phyloP scores from a whole-genome alignment of 1,140 invertebrate species.

The Zophobas atratus region DNA sequence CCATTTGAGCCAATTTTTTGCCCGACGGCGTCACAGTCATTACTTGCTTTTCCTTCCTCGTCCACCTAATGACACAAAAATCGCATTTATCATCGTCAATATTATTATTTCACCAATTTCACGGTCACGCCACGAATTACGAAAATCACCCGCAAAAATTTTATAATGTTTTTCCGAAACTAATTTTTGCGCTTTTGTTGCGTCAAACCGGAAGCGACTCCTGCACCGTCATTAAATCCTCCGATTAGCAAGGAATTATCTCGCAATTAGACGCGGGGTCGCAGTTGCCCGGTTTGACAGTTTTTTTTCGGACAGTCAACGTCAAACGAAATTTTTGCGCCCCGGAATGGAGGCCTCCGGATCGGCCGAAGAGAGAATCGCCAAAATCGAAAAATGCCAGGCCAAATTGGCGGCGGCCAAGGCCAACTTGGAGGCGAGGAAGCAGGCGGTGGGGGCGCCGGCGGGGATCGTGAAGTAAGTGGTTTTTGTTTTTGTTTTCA shows the following conservation, averaged over 20 bases:
- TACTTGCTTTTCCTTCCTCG: too few species aligned
- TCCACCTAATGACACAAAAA: too few species aligned
- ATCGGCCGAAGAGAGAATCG: conserved; percentile 21
- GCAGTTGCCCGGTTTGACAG: not conserved
- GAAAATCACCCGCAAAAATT: not conserved
- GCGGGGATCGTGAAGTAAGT: not conserved
- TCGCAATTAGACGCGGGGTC: conserved; percentile 3
- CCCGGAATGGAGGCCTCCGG: conserved; percentile 7
- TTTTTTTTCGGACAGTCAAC: not conserved
- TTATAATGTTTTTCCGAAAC: not conserved
- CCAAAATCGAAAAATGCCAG: conserved; percentile 26
- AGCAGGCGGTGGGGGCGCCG: not conserved
- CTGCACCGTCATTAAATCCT: not conserved
- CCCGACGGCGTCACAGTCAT: too few species aligned
- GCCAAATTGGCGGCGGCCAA: conserved; percentile 25
- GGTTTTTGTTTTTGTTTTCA: not conserved
- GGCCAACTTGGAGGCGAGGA: conserved; percentile 8
- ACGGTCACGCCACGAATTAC: not conserved
- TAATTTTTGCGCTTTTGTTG: conserved; percentile 12
- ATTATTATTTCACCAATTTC: not conserved
- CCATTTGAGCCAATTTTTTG: too few species aligned
- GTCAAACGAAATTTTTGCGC: conserved; percentile 22
- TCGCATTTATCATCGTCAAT: too few species aligned
- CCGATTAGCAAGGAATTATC: not conserved
- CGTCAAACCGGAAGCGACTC: not conserved